Base-by-base conservation (phyloP, 2,797 vertebrate genomes). In the Uromys caudimaculatus region DNA sequence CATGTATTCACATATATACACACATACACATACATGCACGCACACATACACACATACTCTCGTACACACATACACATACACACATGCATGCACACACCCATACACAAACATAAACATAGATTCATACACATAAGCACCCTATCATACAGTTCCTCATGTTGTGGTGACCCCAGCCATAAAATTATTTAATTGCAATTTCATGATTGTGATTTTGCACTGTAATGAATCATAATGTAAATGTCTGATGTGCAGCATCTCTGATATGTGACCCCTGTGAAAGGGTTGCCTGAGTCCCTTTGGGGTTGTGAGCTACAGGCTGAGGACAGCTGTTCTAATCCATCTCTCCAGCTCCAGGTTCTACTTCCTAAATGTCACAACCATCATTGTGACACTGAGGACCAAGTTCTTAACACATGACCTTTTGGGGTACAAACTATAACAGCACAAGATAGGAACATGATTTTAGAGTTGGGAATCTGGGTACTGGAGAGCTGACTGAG, bases 401-500 rank as follows among this genome's bases (percentile, higher is more conserved):
- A 32, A 62, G 38, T 56, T 78, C 24, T 58, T 76, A 47, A 75
- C 27, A 89, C 19, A 41, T 73, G 35, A 27, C n/a, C 52, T 76
- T 84, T 73, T 52, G 29, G 21, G 27, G 27, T 14, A 84, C 21
- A 77, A 84, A 67, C 29, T 29, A 62, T 54, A 38, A 6, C 29
- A 91, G 93, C 50, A 64, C 44, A n/a, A 64, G 41, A 62, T 0
- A 29, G 44, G 77, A 91, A 78, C 0, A 9, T 4, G 60, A 24
- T 96, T 87, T 79, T 79, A n/a, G 58, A 82, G 79, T 3, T 89
- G 58, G 71, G 79, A 75, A 75, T 50, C 60, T 84, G 41, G 73
- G 12, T 12, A 11, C 41, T 77, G 3, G 44, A 24, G 47, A 67
- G 44, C 23, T 24, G 44, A 1, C 44, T 85, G 32, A 67, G 60